Base-by-base conservation (phyloP, 2,797 vertebrate species). In the Acanthopagrus latus region DNA sequence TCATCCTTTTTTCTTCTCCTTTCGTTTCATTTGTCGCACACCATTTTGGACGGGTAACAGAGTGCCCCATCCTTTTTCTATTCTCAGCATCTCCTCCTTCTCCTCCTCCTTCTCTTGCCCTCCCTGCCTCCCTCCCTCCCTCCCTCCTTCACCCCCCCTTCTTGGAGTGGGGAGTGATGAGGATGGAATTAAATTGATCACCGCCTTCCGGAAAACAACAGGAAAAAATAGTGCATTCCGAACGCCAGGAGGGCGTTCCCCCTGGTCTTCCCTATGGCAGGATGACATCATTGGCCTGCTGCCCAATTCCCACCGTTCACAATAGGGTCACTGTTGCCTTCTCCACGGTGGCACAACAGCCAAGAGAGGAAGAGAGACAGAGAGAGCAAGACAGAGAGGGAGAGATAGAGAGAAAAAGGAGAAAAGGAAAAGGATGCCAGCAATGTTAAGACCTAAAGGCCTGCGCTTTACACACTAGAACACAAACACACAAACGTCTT, bases 271-370 rank as follows among this genome's bases (percentile, higher is more conserved):
- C 91, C 89, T 87, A 80, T 90, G 88, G 90, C 84, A 83, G 73
- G 86, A 92, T 94, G 94, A 94, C 94, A 95, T 95, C 94, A 94
- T 93, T 94, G 93, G 93, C 89, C 64, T 7, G 50, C 76, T 74
- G 91, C 95, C 94, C 89, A 89, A 93, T 94, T 94, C 91, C 92
- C 93, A 94, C 90, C 90, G 71, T 86, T 92, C 79, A 93, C 92
- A 94, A 93, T 93, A 90, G 89, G 90, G 90, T 91, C 85, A 92
- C 89, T 94, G 92, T 94, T 90, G 91, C 87, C 88, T 89, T 89
- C 89, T 89, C 80, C 89, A 83, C 47, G 6, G 87, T 90, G 88
- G 83, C 84, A 87, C 85, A 73, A 80, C 80, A 85, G 88, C 88
- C 90, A 86, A 90, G 81, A 85, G 74, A 80, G 71, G 73, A 83